Base-by-base conservation (phyloP, 2,113 vertebrate species). In the Petrocephalus microphthalmus region DNA sequence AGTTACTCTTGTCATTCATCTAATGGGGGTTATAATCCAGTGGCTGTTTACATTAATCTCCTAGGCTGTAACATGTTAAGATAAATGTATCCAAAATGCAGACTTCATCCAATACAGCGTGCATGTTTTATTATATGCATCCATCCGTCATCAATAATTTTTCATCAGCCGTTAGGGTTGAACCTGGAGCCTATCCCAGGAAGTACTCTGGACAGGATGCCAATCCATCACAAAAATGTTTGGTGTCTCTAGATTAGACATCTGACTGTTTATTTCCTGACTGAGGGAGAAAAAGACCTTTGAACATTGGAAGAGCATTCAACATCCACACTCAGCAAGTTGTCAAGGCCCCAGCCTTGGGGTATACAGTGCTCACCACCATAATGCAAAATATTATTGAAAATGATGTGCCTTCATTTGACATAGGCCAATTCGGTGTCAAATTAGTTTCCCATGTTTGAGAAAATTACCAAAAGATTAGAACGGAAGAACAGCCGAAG, bases 401-500 rank as follows among this genome's bases (percentile, higher is more conserved):
- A 51, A 85, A 54, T 51, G 47, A 49, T 84, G 42, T 51, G 7
- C 17, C 45, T 22, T 37, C 17, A 53, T 85, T 17, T 85, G 84
- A 53, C 84, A 56, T 20, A n/a, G 29, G 25, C 29, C 29, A 53
- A 85, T 37, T 85, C n/a, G n/a, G 52, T 8, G 52, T 54, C 84
- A 85, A 56, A 85, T 85, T 85, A 56, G 84, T 85, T 85, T 85
- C 25, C 25, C n/a, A 37, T 29, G 25, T 33, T 85, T 29, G 52
- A 56, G 29, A 85, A 37, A 85, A 85, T 85, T 33, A 57, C 51
- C n/a, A 37, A 37, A 37, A 85, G 51, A 85, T 85, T 85, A 53
- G n/a, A 85, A 15, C 33, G 29, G 29, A 85, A 85, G 19, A 56
- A 85, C 84, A 42, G 51, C 52, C 17, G 37, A 85, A 25, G n/a